Evolutionary conservation across 2,888 invertebrate species (phyloP), one percentile per base, ranked within the genome.

Genomic region (Tortrix viridana): DNA sequence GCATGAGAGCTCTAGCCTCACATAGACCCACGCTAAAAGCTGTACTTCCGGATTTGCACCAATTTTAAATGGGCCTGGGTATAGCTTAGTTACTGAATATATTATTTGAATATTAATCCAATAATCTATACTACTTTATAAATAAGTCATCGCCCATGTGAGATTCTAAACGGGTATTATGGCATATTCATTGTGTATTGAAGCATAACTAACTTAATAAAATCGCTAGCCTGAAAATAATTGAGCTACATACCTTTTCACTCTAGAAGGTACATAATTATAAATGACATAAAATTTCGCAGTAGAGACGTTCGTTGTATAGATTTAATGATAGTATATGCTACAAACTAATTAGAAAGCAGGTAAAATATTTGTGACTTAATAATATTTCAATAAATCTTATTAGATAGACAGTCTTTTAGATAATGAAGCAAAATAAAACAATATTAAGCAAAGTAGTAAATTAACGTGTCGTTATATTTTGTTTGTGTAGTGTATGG

Each of bases 361-460:
- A 73, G 80, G 77, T 83, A 85, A 82, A 83, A 84, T 81, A 84
- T 92, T 92, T 92, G 91, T 91, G 90, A 91, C 91, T 88, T 89
- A 89, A 84, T 71, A 81, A 86, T 88, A 86, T 85, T 86, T 87
- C 80, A 85, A 83, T 88, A 87, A 32, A 32, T 85, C 89, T 89
- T 90, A 89, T 78, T 74, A 86, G 32, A 85, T 90, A 90, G 89
- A 89, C 91, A 92, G 91, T 92, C 91, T 92, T 91, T 88, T 88
- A 87, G 83, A 86, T 82, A 63, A 63, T 53, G 63, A 57, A 58
- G 63, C 58, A 43, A 58, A 56, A 58, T 63, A 52, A 57, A 47
- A 53, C 14, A 63, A 53, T 32, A 58, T 63, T 47, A 67, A 65
- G 65, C 63, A 53, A 65, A 46, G 26, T 56, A 58, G 53, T 67